Base-by-base conservation (phyloP, 2,113 vertebrate genomes). In the Dermatemys mawii region DNA sequence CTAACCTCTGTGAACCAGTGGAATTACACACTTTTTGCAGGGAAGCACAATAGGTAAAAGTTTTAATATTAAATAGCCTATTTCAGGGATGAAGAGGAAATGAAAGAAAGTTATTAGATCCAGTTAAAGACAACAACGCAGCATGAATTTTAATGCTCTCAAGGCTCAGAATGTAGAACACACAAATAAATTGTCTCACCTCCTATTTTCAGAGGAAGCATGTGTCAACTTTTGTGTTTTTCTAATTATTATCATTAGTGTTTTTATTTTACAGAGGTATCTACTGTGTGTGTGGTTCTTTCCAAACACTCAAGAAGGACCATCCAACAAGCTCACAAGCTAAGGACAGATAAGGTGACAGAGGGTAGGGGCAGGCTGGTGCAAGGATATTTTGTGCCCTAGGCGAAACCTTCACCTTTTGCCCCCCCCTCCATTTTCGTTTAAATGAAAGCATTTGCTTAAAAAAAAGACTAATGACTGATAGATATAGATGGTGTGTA, bases 21-120 rank as follows among this genome's bases (percentile, higher is more conserved):
- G 32, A 90, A 82, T 89, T 46, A 29, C 3, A 80, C 11, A 60
- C 4, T 46, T 91, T 92, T 89, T 79, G 48, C 1, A 79, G 11
- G n/a, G 50, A 80, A 88, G 94, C 91, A 88, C 13, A 87, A 27
- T 38, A 93, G 57, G 57, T 6, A 55, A 76, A 83, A 0, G 0
- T 75, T 90, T 91, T 82, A 91, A 83, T 84, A 90, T 78, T 93
- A 90, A 92, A 83, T 50, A 82, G 3, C 12, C 11, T 83, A 24
- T 79, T 86, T 60, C 49, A 86, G 0, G 2, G 60, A 89, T 55
- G 88, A 94, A 75, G 44, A 87, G 8, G 46, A 94, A 96, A 91
- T 67, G 13, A 91, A 92, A 95, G 22, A 91, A 90, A n/a, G 32
- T 16, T 91, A 32, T 2, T 50, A 81, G 38, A 92, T 41, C 21